phyloP scores from a whole-genome alignment of 2,113 vertebrate genomes.

The Erpornis zantholeuca region DNA sequence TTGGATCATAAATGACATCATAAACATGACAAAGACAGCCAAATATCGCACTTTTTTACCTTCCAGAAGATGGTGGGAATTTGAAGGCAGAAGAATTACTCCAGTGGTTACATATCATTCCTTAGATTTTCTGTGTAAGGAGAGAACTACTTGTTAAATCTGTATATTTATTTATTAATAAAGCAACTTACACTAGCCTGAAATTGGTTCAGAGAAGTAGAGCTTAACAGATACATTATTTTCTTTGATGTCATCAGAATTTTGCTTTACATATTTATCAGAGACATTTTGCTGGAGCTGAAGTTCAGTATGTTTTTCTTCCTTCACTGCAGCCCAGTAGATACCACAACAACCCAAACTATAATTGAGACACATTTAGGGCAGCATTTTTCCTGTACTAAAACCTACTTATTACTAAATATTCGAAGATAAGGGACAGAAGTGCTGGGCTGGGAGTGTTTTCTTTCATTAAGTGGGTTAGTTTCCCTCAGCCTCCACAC shows the following conservation, averaged over 20 bases:
- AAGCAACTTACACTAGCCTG: not conserved
- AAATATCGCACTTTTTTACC: not conserved
- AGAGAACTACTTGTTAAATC: not conserved
- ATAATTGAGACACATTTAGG: not conserved
- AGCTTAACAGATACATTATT: not conserved
- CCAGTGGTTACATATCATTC: not conserved
- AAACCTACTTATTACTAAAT: not conserved
- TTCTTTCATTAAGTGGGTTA: not conserved
- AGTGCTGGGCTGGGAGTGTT: not conserved
- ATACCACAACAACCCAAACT: not conserved
- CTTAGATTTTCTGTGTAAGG: not conserved
- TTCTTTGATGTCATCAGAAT: conserved; percentile 21
- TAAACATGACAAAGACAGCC: not conserved
- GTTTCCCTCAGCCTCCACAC: not conserved
- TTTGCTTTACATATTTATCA: not conserved
- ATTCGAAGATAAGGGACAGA: not conserved
- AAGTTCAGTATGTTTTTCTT: not conserved
- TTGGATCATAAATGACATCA: not conserved
- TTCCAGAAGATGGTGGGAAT: not conserved
- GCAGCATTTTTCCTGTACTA: not conserved
- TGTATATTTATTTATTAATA: conserved; percentile 39
- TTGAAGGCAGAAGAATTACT: not conserved
- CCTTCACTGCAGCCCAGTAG: not conserved
- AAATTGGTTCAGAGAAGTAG: conserved; percentile 4
- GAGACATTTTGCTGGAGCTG: not conserved